A percentile compares a stretch with the other conserved stretches of the same genome.
These are phyloP conservation scores for Oikopleura vanhoeffeni DNA, from an alignment of 23 tunicate genomes.

Conservation along the genomic window DNA sequence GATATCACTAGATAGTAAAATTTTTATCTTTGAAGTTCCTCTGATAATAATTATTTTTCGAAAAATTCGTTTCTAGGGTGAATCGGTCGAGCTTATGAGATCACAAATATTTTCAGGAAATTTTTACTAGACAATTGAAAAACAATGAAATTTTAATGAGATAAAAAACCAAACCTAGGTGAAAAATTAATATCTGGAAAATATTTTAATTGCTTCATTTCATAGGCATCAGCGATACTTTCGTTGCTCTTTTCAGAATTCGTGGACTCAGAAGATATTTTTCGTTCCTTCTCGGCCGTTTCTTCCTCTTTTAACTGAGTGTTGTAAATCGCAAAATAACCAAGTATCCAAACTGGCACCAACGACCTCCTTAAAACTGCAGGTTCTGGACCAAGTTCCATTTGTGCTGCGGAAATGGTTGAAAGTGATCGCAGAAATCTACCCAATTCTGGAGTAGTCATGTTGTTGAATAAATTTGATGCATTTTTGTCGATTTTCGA, in stretches of 20 bases:
- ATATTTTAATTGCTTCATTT: background rate
- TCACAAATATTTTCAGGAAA: too few species aligned
- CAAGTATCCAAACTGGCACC: slow-evolving; percentile 1
- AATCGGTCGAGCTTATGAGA: too few species aligned
- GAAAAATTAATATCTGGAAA: background rate
- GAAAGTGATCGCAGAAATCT: background rate
- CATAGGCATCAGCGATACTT: background rate
- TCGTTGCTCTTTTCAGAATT: background rate
- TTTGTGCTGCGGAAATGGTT: slow-evolving; percentile 3
- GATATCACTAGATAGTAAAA: too few species aligned
- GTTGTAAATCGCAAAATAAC: background rate
- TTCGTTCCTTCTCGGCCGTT: background rate
- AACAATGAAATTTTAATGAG: too few species aligned
- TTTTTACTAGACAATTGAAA: too few species aligned
- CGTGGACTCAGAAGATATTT: slow-evolving; percentile 1
- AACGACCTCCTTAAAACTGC: background rate
- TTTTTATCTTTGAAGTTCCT: too few species aligned
- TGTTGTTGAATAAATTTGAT: background rate
- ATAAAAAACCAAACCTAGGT: too few species aligned
- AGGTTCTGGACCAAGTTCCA: slow-evolving; percentile 15
- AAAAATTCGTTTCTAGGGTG: too few species aligned
- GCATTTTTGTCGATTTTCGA: background rate
- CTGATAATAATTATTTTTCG: too few species aligned
- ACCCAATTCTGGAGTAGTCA: background rate
- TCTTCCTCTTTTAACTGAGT: background rate